Percentiles rank a stretch among this genome's conserved stretches.
These are phyloP conservation scores for Cantharis nigra DNA, from an alignment of 2,888 invertebrate species.

Conservation along the genomic window DNA sequence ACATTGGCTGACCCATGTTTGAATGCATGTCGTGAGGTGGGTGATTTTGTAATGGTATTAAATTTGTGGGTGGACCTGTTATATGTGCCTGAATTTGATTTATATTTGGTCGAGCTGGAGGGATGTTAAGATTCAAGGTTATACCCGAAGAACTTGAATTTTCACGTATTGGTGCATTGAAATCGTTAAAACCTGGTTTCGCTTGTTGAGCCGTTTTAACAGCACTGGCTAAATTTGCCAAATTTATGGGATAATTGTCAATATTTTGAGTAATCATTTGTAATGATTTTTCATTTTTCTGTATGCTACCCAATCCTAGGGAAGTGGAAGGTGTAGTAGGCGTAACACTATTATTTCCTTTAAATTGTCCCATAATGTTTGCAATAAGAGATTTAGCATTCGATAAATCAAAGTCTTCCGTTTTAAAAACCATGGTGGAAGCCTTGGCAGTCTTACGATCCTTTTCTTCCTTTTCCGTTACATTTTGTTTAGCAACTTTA, in stretches of 20 bases:
- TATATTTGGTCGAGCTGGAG: neutral
- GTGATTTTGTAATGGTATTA: neutral
- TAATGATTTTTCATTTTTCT: neutral
- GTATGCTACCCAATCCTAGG: conserved; percentile 1
- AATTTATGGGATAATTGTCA: conserved; percentile 11
- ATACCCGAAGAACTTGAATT: neutral
- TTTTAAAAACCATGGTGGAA: conserved; percentile 40
- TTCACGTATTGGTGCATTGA: neutral
- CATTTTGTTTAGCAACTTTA: conserved; percentile 75
- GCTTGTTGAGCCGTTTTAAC: conserved; percentile 10
- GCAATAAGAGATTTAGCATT: conserved; percentile 67
- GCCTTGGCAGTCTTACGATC: conserved; percentile 46
- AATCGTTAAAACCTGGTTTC: neutral
- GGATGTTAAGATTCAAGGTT: neutral
- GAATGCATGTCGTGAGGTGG: neutral
- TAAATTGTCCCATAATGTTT: conserved; percentile 61
- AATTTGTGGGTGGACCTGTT: neutral
- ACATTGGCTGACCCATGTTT: neutral
- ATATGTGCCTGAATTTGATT: neutral
- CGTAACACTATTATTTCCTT: conserved; percentile 16
- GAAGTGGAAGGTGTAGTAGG: neutral
- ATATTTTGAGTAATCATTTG: neutral
- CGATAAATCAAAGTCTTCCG: conserved; percentile 56
- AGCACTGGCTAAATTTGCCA: conserved; percentile 6
- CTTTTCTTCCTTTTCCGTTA: conserved; percentile 65